Conservation (phyloP, 2,888 invertebrate species). For the Nymphalis c-album region DNA sequence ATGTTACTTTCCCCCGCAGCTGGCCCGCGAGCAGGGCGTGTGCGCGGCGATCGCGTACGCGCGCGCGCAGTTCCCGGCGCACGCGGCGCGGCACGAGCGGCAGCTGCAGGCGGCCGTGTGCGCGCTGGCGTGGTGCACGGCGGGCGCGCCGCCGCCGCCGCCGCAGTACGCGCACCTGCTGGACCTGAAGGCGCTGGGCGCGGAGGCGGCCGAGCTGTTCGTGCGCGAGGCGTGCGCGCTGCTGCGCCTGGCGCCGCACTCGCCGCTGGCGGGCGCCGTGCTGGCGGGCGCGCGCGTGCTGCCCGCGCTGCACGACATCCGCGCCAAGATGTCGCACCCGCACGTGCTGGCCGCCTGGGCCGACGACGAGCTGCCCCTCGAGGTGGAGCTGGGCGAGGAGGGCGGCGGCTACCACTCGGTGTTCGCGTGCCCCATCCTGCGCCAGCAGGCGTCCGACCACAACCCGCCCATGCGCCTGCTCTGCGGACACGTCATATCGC, state of each 20-base stretch:
- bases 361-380: conserved; percentile 96
- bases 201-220: conserved; percentile 92
- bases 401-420: conserved; percentile 98
- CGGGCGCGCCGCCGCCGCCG: conserved; percentile 60
- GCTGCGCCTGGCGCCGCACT: conserved; percentile 87
- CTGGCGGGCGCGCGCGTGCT: conserved; percentile 96
- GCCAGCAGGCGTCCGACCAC: conserved; percentile 96
- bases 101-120: conserved; percentile 71
- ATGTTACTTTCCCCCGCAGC: conserved; percentile 41
- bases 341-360: conserved; percentile 96
- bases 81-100: conserved; percentile 73
- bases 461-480: conserved; percentile 98
- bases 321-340: conserved; percentile 77
- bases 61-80: conserved; percentile 88
- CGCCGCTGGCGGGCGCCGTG: conserved; percentile 93
- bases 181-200: conserved; percentile 61
- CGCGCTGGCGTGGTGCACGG: conserved; percentile 74
- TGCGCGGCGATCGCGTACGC: conserved; percentile 94
- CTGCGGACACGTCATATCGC: conserved; percentile 98
- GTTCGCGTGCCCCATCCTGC: conserved; percentile 98
- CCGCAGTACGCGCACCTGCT: conserved; percentile 61
- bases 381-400: conserved; percentile 95
- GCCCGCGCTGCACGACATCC: conserved; percentile 95
- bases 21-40: conserved; percentile 81
- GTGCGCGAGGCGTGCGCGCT: conserved; percentile 95